Base-by-base conservation (phyloP, 2,797 vertebrate genomes). In the Anguilla obscura region DNA sequence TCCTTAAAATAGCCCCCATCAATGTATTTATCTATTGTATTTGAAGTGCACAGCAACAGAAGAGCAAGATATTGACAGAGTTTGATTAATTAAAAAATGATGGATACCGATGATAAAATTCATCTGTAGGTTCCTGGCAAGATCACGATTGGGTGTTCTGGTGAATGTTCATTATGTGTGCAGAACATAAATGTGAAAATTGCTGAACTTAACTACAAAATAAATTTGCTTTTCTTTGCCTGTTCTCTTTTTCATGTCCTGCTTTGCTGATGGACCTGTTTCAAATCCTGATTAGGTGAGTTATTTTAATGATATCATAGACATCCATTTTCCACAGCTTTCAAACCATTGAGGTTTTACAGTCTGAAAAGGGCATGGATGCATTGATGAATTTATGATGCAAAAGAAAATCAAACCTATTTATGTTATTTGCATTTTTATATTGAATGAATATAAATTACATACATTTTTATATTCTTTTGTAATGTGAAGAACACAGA, bases 281-380 rank as follows among this genome's bases (percentile, higher is more conserved):
- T 0, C 76, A 60, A 66, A 84, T 69, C 4, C 86, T 86, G 60
- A 87, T 74, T 63, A 95, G 94, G 95, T 95, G 92, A 95, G 94
- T 94, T 86, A 88, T 86, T 86, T 86, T 79, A 16, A 85, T 87
- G 91, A 12, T 52, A 58, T 27, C 69, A 33, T 40, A 84, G 24
- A 27, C 16, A 74, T 86, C 24, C 87, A 2, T 63, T 52, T 30
- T 54, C 84, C 6, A 85, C 63, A 74, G 2, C 27, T 76, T 76
- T 76, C 16, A 36, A 76, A 40, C 8, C 14, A 76, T 21, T 14
- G 1, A 76, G 3, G 3, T 76, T 2, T 76, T 76, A 14, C n/a
- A 18, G 2, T 76, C 14, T 40, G 66, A 76, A n/a, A 76, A 63
- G 1, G 18, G 27, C 27, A 33, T 12, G n/a, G 27, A 76, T 40